Evolutionary conservation across 1,140 invertebrate species (phyloP).

Genomic region (Contarinia nasturtii): DNA sequence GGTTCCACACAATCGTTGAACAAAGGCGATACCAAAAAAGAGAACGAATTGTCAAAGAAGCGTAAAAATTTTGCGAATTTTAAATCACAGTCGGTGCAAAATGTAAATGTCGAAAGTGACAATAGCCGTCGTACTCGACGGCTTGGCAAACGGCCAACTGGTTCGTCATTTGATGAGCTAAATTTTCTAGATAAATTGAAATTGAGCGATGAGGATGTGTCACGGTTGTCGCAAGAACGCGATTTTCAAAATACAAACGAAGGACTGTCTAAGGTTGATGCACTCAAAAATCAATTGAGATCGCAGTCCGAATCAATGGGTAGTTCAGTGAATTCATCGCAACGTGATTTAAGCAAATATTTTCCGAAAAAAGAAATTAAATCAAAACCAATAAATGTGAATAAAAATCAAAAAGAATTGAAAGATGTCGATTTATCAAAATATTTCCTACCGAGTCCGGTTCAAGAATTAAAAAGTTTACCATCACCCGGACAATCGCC

Average conservation of each 20-base stretch:
- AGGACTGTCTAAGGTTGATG: conserved; percentile 11
- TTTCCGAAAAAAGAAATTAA: conserved; percentile 3
- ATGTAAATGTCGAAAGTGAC: neutral
- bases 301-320: neutral
- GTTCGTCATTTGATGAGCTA: conserved; percentile 1
- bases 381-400: neutral
- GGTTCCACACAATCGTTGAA: too few species aligned
- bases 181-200: neutral
- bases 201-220: neutral
- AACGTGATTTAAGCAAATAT: conserved; percentile 5
- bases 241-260: conserved; percentile 3
- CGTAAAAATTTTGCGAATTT: too few species aligned
- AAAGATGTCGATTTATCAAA: conserved; percentile 16
- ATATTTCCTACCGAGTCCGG: conserved; percentile 14
- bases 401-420: conserved; percentile 1
- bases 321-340: neutral
- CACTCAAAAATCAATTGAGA: conserved; percentile 11
- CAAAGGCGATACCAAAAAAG: too few species aligned
- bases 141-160: too few species aligned
- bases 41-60: too few species aligned
- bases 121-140: too few species aligned
- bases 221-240: neutral
- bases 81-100: neutral
- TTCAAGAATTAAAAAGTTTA: neutral
- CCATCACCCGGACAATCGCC: neutral